phyloP scores from a whole-genome alignment of 1,140 invertebrate genomes.

The Listronotus bonariensis region DNA sequence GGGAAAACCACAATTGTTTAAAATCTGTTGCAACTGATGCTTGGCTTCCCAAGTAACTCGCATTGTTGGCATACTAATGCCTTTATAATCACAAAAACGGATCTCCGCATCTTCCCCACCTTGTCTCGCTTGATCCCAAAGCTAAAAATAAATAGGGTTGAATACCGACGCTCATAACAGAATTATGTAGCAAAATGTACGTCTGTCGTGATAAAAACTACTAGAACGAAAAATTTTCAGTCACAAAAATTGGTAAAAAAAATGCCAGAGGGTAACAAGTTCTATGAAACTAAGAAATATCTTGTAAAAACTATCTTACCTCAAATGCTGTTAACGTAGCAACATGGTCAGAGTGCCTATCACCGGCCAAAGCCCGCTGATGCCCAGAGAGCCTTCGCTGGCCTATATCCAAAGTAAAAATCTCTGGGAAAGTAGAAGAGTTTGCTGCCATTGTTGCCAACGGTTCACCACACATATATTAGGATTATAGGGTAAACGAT shows the following conservation, averaged over 20 bases:
- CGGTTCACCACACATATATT: conserved; percentile 78
- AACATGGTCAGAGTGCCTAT: conserved; percentile 90
- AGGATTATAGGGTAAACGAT: no score
- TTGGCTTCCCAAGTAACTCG: conserved; percentile 91
- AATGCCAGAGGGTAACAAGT: not conserved
- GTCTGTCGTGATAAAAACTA: no score
- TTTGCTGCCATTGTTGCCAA: conserved; percentile 93
- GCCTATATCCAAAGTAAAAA: conserved; percentile 75
- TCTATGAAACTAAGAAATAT: conserved; percentile 25
- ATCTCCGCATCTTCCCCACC: conserved; percentile 81
- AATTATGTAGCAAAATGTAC: no score
- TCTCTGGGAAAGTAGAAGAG: conserved; percentile 88
- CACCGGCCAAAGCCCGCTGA: conserved; percentile 83
- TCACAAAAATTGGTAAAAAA: no score
- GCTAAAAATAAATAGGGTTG: conserved; percentile 49
- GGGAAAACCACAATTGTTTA: conserved; percentile 87
- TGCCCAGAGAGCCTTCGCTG: conserved; percentile 71
- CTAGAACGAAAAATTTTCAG: not conserved
- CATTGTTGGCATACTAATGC: conserved; percentile 85
- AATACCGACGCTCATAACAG: no score
- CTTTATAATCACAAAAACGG: conserved; percentile 86
- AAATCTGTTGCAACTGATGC: conserved; percentile 85
- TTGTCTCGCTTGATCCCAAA: conserved; percentile 79
- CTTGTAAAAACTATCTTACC: conserved; percentile 50
- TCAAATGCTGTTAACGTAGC: conserved; percentile 93